Conservation (phyloP, 37 sponge, comb jelly and placozoan species). For the Halisarca cf. caerulea region DNA sequence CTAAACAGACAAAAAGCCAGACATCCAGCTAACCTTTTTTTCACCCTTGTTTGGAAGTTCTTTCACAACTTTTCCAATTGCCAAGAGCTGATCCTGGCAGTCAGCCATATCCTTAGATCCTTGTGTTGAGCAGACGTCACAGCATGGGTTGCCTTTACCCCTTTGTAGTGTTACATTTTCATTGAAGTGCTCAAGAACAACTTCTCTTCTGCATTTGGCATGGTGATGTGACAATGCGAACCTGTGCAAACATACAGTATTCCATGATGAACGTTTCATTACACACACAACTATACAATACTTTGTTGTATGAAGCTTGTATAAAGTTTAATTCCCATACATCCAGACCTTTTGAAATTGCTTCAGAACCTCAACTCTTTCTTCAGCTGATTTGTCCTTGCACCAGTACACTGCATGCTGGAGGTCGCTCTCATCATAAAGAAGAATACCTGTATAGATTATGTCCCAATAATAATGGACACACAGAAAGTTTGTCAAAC, state of each 20-base stretch:
- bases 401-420: slow-evolving; percentile 38
- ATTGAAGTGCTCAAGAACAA: slow-evolving; percentile 29
- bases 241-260: too few relatives aligned
- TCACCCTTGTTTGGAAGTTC: slow-evolving; percentile 39
- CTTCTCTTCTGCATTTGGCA: slow-evolving; percentile 31
- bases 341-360: slow-evolving; percentile 26
- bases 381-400: slow-evolving; percentile 8
- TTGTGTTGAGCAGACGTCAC: slow-evolving; percentile 33
- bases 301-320: too few relatives aligned
- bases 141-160: slow-evolving; percentile 11
- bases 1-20: too few relatives aligned
- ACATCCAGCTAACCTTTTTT: slow-evolving; percentile 48
- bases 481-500: too few relatives aligned
- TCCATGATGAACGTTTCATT: too few relatives aligned
- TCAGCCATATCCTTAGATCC: not conserved
- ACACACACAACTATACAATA: too few relatives aligned
- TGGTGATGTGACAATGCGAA: slow-evolving; percentile 32
- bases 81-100: slow-evolving; percentile 8
- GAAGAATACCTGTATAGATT: slow-evolving; percentile 13
- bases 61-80: slow-evolving; percentile 16
- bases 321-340: too few relatives aligned
- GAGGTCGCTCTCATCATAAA: slow-evolving; percentile 35
- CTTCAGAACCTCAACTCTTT: slow-evolving; percentile 4
- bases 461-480: too few relatives aligned
- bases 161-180: not conserved